Evolutionary conservation across 2,888 invertebrate species (phyloP), one percentile per base, ranked within the genome.

Genomic region (Heliconius ethilla): DNA sequence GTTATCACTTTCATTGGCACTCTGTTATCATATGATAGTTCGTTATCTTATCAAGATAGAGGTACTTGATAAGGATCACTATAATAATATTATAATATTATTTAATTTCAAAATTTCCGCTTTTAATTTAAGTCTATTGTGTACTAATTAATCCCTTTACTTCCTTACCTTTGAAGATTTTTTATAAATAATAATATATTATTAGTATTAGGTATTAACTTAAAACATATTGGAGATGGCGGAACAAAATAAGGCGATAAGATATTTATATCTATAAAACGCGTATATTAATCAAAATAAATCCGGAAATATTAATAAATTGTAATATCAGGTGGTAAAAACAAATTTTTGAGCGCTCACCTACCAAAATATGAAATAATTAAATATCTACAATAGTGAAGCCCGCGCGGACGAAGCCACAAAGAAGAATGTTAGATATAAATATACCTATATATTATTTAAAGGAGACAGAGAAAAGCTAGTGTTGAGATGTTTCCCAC

Each of bases 41-140:
- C 11, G n/a, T 40, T 40, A 69, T 69, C 25, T 25, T 69, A 69
- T 45, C 69, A 40, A 69, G 40, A 69, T 69, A 40, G 45, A 15
- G 33, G 37, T 13, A 59, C 1, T 15, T 63, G 63, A 69, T 69
- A 45, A 40, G 18, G 22, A 69, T 55, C 72, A 59, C 29, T 29
- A 59, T 59, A 27, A 10, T 51, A 22, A 22, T 70, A 51, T 45
- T 70, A 27, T 10, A 29, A 22, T 70, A 22, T 62, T 25, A 1
- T 62, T 25, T 25, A 59, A 1, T 59, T 55, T 55, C 55, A 22
- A 15, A 55, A 55, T 55, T 55, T 6, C 9, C 9, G 5, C 9
- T 55, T 7, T 55, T 55, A 22, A 55, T 55, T 55, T 22, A 55
- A 6, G 9, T 3, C 3, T 22, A 18, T 18, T 51, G 5, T 18